phyloP scores from a whole-genome alignment of 2,113 vertebrate species.

The Anhinga anhinga region DNA sequence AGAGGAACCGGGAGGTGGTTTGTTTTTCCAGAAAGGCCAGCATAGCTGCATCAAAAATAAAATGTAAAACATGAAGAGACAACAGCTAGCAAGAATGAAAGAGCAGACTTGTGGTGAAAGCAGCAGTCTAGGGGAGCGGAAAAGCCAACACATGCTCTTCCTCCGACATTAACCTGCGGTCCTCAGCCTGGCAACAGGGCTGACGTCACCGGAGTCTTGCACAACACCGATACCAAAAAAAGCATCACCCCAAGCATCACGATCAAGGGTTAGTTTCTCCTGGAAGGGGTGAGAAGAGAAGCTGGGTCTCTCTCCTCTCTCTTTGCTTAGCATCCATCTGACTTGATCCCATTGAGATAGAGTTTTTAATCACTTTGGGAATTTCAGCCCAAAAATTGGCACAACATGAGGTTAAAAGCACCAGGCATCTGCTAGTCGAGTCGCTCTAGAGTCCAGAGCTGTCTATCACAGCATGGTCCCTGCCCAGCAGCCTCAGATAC shows the following conservation, averaged over 20 bases:
- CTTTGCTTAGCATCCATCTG: neutral
- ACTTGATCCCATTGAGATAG: neutral
- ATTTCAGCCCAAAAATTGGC: neutral
- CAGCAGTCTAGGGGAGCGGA: neutral
- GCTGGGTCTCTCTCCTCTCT: neutral
- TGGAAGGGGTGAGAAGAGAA: neutral
- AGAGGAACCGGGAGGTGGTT: neutral
- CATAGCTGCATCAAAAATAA: neutral
- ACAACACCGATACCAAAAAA: fast-evolving
- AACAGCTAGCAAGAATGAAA: neutral
- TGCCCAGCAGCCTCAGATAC: neutral
- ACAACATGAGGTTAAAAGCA: neutral
- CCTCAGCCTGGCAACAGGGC: neutral
- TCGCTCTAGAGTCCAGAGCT: neutral
- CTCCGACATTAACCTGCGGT: fast-evolving
- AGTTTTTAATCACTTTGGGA: neutral
- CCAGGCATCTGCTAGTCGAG: neutral
- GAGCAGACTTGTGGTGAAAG: neutral
- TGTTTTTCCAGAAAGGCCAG: neutral
- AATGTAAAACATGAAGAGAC: fast-evolving
- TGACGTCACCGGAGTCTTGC: neutral
- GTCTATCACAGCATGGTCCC: neutral
- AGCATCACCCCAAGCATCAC: neutral
- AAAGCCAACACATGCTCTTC: neutral
- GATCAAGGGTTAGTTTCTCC: neutral